Conservation (phyloP, 2,888 invertebrate genomes). For the Drosophila monieri region DNA sequence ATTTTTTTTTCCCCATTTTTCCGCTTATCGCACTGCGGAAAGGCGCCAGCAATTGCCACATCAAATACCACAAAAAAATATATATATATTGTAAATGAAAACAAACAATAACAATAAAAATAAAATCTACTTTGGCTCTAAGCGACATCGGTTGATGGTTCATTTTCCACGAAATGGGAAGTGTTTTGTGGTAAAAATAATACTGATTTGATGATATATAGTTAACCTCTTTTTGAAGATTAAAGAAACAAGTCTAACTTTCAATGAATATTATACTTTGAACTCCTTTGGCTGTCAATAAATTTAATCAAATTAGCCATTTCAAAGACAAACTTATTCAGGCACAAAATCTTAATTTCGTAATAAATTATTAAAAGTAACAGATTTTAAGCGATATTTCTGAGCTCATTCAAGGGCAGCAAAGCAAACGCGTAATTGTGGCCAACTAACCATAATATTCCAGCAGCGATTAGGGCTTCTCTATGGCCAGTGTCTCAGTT, state of each 20-base stretch:
- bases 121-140: slow-evolving; percentile 44
- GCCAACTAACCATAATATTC: background rate
- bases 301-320: background rate
- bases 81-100: background rate
- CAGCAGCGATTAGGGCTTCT: background rate
- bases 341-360: background rate
- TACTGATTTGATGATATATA: background rate
- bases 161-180: slow-evolving; percentile 15
- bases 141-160: slow-evolving; percentile 14
- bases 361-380: background rate
- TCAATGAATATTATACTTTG: too few relatives aligned
- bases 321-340: background rate
- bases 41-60: slow-evolving; percentile 57
- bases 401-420: background rate
- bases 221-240: background rate
- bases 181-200: slow-evolving; percentile 3
- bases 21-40: slow-evolving; percentile 37
- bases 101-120: slow-evolving; percentile 52
- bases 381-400: background rate
- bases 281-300: too few relatives aligned
- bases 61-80: slow-evolving; percentile 18
- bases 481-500: background rate
- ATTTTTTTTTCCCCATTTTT: slow-evolving; percentile 9
- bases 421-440: background rate
- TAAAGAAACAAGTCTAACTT: background rate